Percentiles rank a stretch among this genome's conserved stretches.
phyloP scores from a whole-genome alignment of 2,888 invertebrate species.

The Incurvaria masculella region DNA sequence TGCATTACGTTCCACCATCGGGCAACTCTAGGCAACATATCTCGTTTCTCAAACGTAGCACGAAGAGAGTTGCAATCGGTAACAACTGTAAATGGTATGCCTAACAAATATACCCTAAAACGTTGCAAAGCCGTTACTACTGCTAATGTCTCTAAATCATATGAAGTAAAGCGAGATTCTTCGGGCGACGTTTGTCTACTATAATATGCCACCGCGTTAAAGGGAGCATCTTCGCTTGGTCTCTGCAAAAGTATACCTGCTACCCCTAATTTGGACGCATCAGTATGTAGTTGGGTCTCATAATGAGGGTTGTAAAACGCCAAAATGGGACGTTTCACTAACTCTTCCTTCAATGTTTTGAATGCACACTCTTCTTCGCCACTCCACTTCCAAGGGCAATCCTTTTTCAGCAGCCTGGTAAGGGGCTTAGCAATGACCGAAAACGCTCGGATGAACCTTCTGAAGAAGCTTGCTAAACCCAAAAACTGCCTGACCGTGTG shows the following conservation, averaged over 20 bases:
- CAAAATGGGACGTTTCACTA: constrained; percentile 17
- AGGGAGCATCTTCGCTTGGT: too few species aligned
- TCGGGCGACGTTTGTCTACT: too few species aligned
- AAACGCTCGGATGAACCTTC: too few species aligned
- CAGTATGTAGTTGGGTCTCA: constrained; percentile 23
- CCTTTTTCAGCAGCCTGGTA: constrained; percentile 14
- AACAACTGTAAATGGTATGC: neutral
- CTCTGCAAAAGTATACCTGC: constrained; percentile 21
- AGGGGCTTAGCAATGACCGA: constrained; percentile 14
- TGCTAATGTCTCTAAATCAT: constrained; percentile 4
- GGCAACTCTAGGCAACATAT: constrained; percentile 1
- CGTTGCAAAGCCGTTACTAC: constrained; percentile 3
- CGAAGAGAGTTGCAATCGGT: constrained; percentile 1
- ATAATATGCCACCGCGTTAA: too few species aligned
- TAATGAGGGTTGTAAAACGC: constrained; percentile 20
- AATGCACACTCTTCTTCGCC: constrained; percentile 5
- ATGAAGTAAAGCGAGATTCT: neutral
- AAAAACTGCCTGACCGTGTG: too few species aligned
- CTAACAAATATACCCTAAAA: constrained; percentile 4
- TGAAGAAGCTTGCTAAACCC: too few species aligned
- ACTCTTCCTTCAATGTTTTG: constrained; percentile 4
- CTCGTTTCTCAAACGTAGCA: constrained; percentile 2
- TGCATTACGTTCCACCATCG: constrained; percentile 4
- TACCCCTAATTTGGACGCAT: constrained; percentile 21
- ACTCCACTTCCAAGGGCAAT: constrained; percentile 12